phyloP scores from a whole-genome alignment of 2,113 vertebrate species.

The Alouatta palliata region DNA sequence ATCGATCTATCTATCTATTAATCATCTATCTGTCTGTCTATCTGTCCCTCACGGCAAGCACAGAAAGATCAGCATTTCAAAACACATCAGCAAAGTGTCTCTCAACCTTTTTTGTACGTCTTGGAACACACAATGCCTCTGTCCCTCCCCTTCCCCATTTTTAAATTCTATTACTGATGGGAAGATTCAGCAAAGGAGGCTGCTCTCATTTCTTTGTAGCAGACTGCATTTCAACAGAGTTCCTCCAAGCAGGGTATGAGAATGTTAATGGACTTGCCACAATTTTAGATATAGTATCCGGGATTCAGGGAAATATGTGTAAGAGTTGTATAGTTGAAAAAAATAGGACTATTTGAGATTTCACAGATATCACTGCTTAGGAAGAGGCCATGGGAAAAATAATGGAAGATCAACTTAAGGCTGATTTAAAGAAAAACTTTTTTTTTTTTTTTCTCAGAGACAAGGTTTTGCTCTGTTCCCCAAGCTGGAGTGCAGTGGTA shows the following conservation, averaged over 20 bases:
- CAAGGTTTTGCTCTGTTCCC: too few species aligned
- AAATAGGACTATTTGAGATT: slow-evolving; percentile 1
- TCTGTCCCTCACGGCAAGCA: not conserved
- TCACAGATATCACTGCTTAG: not conserved
- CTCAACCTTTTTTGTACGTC: not conserved
- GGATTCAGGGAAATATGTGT: not conserved
- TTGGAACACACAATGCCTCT: not conserved
- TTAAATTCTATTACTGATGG: not conserved
- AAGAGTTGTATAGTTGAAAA: not conserved
- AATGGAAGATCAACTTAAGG: not conserved
- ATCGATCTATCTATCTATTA: not conserved
- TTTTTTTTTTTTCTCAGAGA: too few species aligned
- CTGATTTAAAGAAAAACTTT: slow-evolving; percentile 7
- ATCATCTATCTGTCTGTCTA: not conserved
- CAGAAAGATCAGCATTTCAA: not conserved
- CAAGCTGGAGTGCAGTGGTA: too few species aligned
- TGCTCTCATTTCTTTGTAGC: not conserved
- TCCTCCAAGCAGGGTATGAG: not conserved
- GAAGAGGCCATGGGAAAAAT: not conserved
- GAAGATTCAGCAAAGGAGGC: not conserved
- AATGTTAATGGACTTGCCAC: not conserved
- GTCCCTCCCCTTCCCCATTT: not conserved
- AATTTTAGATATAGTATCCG: not conserved
- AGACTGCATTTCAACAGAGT: not conserved
- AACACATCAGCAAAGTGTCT: not conserved